Conservation (phyloP, 2,113 vertebrate species). For the Malurus cyaneus region DNA sequence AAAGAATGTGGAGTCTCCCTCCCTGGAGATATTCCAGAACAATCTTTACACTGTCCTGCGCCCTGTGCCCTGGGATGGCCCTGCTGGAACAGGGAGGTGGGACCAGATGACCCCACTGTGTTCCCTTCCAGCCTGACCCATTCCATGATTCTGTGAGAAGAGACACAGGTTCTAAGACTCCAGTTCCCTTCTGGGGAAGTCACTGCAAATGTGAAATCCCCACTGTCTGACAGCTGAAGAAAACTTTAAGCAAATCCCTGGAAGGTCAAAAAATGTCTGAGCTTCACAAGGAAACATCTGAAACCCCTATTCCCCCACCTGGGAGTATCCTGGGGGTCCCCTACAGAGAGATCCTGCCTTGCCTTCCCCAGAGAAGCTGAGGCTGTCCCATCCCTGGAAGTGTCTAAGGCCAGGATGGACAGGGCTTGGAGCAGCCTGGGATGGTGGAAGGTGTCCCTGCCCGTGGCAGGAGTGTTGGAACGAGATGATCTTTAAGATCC, state of each 20-base stretch:
- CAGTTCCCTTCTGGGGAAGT: neutral
- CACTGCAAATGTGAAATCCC: neutral
- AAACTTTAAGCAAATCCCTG: neutral
- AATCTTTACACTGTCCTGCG: neutral
- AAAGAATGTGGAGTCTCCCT: neutral
- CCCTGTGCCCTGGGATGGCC: neutral
- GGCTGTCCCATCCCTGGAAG: neutral
- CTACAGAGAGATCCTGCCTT: neutral
- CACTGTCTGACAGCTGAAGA: neutral
- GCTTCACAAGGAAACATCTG: neutral
- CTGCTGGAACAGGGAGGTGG: neutral
- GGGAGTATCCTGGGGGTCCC: neutral
- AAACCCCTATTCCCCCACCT: fast-evolving
- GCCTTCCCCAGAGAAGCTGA: neutral
- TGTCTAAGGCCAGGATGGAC: fast-evolving
- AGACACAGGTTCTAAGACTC: fast-evolving
- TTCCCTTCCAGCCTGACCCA: neutral
- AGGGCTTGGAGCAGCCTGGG: fast-evolving
- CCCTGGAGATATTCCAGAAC: neutral
- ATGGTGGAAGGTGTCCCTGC: neutral
- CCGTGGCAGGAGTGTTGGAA: neutral
- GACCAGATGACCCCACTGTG: neutral
- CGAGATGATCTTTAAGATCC: neutral
- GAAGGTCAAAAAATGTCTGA: neutral
- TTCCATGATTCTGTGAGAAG: neutral